Percentiles rank a stretch among this genome's conserved stretches.
Conservation (phyloP, 1,140 invertebrate species). For the Venturia canescens region DNA sequence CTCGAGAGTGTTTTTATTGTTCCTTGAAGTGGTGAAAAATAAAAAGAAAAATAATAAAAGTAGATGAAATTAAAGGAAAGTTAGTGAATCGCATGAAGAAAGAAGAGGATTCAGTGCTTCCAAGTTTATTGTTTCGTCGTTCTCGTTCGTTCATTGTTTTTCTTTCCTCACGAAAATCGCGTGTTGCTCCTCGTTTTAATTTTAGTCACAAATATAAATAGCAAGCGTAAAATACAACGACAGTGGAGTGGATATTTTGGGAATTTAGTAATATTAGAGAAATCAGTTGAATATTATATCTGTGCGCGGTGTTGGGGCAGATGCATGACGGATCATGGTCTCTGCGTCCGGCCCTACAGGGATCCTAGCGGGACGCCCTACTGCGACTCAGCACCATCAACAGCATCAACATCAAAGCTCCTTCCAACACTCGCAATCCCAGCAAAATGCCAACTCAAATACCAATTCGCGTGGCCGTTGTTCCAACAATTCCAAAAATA, state of each 20-base stretch:
- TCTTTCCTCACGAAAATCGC: not conserved
- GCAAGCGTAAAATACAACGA: not conserved
- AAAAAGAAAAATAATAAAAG: not conserved
- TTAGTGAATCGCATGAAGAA: slow-evolving; percentile 1
- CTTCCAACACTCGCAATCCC: slow-evolving; percentile 26
- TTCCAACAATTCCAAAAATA: not conserved
- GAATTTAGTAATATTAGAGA: not conserved
- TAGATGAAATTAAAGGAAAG: too few relatives aligned
- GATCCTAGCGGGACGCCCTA: slow-evolving; percentile 77
- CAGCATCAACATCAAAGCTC: slow-evolving; percentile 47
- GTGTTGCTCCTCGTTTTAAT: not conserved
- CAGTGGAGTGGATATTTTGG: not conserved
- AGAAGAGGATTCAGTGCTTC: slow-evolving; percentile 29
- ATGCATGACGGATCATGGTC: slow-evolving; percentile 76
- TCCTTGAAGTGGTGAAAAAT: not conserved
- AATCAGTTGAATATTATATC: slow-evolving; percentile 27
- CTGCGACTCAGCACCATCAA: slow-evolving; percentile 62
- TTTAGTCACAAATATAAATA: not conserved
- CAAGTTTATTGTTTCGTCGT: not conserved
- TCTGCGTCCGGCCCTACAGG: slow-evolving; percentile 76
- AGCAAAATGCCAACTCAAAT: slow-evolving; percentile 54
- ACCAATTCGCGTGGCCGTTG: slow-evolving; percentile 11
- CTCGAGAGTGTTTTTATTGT: slow-evolving; percentile 1
- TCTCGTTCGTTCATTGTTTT: too few relatives aligned
- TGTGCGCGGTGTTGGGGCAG: slow-evolving; percentile 63